Evolutionary conservation across 2,888 invertebrate genomes (phyloP).

Genomic region (Nesidiocoris tenuis): DNA sequence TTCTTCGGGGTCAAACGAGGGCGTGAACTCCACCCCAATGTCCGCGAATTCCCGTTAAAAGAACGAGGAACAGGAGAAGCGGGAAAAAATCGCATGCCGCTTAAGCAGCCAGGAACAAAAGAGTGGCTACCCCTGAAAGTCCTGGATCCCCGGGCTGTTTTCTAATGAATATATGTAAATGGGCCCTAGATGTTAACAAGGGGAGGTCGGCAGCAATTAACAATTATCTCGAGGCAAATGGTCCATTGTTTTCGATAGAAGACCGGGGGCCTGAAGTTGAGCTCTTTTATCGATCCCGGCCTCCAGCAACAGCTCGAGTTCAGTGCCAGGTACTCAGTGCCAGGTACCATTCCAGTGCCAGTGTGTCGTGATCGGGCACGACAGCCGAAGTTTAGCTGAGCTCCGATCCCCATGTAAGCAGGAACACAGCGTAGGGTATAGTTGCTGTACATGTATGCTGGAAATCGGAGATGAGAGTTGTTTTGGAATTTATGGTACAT

Average conservation of each 20-base stretch:
- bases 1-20: slow-evolving; percentile 35
- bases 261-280: background rate
- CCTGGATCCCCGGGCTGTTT: slow-evolving; percentile 17
- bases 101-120: slow-evolving; percentile 34
- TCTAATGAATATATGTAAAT: slow-evolving; percentile 45
- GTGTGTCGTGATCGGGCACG: slow-evolving; percentile 38
- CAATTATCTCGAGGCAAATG: slow-evolving; percentile 44
- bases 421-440: too few species aligned
- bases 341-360: slow-evolving; percentile 44
- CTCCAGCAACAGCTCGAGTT: slow-evolving; percentile 21
- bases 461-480: too few species aligned
- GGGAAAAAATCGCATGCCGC: slow-evolving; percentile 37
- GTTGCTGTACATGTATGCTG: too few species aligned
- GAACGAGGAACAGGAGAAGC: slow-evolving; percentile 15
- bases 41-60: slow-evolving; percentile 36
- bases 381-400: background rate
- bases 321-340: slow-evolving; percentile 36
- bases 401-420: too few species aligned
- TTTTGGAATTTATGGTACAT: too few species aligned
- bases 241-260: slow-evolving; percentile 39
- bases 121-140: slow-evolving; percentile 6
- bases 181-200: slow-evolving; percentile 43
- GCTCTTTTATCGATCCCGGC: slow-evolving; percentile 16
- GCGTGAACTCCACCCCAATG: slow-evolving; percentile 35
- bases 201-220: slow-evolving; percentile 41